Evolutionary conservation across 2,888 invertebrate genomes (phyloP).

Genomic region (Bellardia pandia): DNA sequence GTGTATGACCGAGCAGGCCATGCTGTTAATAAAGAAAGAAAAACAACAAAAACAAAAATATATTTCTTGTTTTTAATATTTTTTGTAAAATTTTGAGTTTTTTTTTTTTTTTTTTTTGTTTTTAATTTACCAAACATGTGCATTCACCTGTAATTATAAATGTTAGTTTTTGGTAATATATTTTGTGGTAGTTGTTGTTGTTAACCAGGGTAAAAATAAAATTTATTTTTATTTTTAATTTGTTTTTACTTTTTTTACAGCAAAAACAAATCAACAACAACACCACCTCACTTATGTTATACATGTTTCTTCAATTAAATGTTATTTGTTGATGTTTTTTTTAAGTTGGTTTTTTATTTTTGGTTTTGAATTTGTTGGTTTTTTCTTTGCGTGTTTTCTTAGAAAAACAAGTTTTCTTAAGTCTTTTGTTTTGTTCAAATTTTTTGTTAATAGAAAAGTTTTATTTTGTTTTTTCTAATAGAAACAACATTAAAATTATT

Average conservation of each 20-base stretch:
- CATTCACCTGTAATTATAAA: conserved; percentile 72
- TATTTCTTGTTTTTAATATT: conserved; percentile 21
- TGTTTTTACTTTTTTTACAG: conserved; percentile 26
- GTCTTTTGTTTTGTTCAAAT: conserved; percentile 65
- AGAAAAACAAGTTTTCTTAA: conserved; percentile 67
- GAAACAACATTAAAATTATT: conserved; percentile 13
- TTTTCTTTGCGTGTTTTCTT: not conserved
- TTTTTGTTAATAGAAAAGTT: not conserved
- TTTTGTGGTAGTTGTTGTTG: conserved; percentile 63
- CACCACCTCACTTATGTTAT: conserved; percentile 46
- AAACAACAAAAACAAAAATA: conserved; percentile 38
- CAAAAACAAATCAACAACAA: conserved; percentile 11
- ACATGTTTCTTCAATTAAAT: conserved; percentile 70
- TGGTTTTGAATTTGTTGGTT: conserved; percentile 9
- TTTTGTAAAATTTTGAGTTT: not conserved
- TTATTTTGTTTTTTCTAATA: not conserved
- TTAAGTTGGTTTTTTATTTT: conserved; percentile 14
- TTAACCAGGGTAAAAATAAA: conserved; percentile 12
- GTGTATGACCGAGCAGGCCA: conserved; percentile 32
- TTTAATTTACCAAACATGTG: conserved; percentile 69
- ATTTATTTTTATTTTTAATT: conserved; percentile 51
- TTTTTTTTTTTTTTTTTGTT: conserved; percentile 33
- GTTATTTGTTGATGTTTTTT: conserved; percentile 29
- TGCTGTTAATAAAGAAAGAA: conserved; percentile 42
- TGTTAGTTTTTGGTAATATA: conserved; percentile 64